Conservation (phyloP, 2,888 invertebrate species). For the Latrodectus elegans region DNA sequence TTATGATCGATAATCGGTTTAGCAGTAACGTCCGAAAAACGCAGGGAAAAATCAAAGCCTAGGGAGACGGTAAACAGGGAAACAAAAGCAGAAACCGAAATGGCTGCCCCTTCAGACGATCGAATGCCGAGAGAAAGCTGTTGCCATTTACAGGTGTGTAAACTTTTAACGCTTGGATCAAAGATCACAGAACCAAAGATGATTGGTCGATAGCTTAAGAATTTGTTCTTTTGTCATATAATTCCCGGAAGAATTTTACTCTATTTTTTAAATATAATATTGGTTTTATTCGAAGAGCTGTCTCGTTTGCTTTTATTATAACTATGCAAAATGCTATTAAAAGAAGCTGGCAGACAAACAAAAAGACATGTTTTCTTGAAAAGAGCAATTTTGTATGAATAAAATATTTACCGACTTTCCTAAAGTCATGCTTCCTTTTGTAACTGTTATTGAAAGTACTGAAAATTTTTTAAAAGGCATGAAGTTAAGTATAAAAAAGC, state of each 20-base stretch:
- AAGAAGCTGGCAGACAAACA: background rate
- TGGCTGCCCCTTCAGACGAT: slow-evolving; percentile 27
- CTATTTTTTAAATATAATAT: slow-evolving; percentile 2
- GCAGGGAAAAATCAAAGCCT: slow-evolving; percentile 50
- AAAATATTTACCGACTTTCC: too few relatives aligned
- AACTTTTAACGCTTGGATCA: slow-evolving; percentile 63
- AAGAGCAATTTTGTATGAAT: background rate
- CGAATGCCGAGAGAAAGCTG: slow-evolving; percentile 55
- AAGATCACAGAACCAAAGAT: slow-evolving; percentile 35
- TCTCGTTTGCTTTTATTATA: background rate
- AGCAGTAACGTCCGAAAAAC: slow-evolving; percentile 20
- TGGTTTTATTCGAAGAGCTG: background rate
- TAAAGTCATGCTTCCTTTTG: too few relatives aligned
- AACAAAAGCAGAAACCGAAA: slow-evolving; percentile 9
- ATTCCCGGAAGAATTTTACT: slow-evolving; percentile 14
- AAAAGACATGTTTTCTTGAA: background rate
- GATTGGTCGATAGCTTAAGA: slow-evolving; percentile 26
- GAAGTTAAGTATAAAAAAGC: too few relatives aligned
- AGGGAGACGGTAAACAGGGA: slow-evolving; percentile 42
- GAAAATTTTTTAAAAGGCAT: too few relatives aligned
- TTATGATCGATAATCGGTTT: slow-evolving; percentile 58
- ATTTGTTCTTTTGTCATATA: background rate
- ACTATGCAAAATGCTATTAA: background rate
- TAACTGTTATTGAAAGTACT: too few relatives aligned
- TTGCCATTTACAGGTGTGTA: slow-evolving; percentile 65